Percentiles rank a stretch among this genome's conserved stretches.
Evolutionary conservation across 2,888 invertebrate genomes (phyloP).

Genomic region (Eumerus sabulonum): DNA sequence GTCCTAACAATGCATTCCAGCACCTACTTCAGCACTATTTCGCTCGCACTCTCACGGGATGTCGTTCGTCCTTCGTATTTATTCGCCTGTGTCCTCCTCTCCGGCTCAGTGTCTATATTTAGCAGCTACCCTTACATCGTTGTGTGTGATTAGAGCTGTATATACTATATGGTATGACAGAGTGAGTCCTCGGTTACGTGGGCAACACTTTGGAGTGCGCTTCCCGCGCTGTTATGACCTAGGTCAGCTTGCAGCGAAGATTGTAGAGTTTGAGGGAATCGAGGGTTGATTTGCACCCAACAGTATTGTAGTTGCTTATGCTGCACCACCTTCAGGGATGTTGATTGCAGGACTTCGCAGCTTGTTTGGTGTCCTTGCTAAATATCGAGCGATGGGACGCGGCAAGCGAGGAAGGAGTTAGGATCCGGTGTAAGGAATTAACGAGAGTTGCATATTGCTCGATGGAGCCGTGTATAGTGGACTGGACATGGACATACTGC

Average conservation of each 20-base stretch:
- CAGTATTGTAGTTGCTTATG: slow-evolving; percentile 1
- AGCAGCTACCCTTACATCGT: neutral
- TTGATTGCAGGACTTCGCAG: slow-evolving; percentile 2
- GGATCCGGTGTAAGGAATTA: slow-evolving; percentile 25
- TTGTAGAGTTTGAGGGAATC: no score
- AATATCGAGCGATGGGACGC: neutral
- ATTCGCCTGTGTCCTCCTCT: neutral
- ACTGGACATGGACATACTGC: no score
- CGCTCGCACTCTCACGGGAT: no score
- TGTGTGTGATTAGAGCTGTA: no score
- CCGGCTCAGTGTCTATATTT: slow-evolving; percentile 30
- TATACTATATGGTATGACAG: no score
- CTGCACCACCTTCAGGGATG: slow-evolving; percentile 1
- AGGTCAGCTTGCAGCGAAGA: slow-evolving; percentile 35
- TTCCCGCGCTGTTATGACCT: slow-evolving; percentile 20
- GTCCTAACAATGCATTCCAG: slow-evolving; percentile 22
- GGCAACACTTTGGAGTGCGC: slow-evolving; percentile 29
- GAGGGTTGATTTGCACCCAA: slow-evolving; percentile 8
- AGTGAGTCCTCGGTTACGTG: slow-evolving; percentile 14
- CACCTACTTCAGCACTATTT: neutral
- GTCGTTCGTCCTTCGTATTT: no score
- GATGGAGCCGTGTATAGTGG: no score
- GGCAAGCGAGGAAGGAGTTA: slow-evolving; percentile 5
- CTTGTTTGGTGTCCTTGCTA: slow-evolving; percentile 11
- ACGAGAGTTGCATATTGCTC: slow-evolving; percentile 38